Conservation (phyloP, 2,797 vertebrate species). For the Centroberyx gerrardi region DNA sequence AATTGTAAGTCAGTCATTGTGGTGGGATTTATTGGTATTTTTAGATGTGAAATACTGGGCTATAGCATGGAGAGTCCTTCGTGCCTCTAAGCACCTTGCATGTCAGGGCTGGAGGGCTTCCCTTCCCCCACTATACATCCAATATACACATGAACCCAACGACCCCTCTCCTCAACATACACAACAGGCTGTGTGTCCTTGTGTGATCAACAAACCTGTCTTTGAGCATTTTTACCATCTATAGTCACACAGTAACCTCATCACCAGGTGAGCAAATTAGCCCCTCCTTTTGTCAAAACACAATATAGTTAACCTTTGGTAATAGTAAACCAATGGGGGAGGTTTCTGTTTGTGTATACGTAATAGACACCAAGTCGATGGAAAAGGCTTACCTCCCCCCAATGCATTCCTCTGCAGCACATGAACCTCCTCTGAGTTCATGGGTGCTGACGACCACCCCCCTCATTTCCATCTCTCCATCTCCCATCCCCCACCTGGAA, state of each 20-base stretch:
- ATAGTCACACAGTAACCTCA: conserved; percentile 17
- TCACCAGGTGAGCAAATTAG: conserved; percentile 45
- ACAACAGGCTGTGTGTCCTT: conserved; percentile 41
- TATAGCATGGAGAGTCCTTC: conserved; percentile 33
- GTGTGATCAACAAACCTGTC: conserved; percentile 42
- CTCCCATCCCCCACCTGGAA: conserved; percentile 65
- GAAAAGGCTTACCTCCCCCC: conserved; percentile 57
- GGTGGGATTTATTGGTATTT: conserved; percentile 61
- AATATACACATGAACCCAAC: conserved; percentile 72
- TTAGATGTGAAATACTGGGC: conserved; percentile 35
- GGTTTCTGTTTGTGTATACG: conserved; percentile 40
- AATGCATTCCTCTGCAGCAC: conserved; percentile 73
- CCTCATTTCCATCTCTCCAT: conserved; percentile 59
- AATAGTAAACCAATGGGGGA: conserved; percentile 50
- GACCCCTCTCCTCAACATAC: conserved; percentile 47
- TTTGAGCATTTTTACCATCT: conserved; percentile 7
- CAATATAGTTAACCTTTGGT: conserved; percentile 61
- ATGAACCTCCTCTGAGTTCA: conserved; percentile 77
- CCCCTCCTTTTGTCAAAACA: conserved; percentile 42
- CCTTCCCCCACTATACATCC: conserved; percentile 76
- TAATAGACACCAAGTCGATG: conserved; percentile 52
- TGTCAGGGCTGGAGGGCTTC: conserved; percentile 34
- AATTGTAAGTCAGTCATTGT: background rate
- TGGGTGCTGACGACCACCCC: conserved; percentile 64
- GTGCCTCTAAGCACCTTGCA: conserved; percentile 45